A percentile compares a stretch with the other conserved stretches of the same genome.
Evolutionary conservation across 2,888 invertebrate genomes (phyloP).

Genomic region (Cantharis rustica): DNA sequence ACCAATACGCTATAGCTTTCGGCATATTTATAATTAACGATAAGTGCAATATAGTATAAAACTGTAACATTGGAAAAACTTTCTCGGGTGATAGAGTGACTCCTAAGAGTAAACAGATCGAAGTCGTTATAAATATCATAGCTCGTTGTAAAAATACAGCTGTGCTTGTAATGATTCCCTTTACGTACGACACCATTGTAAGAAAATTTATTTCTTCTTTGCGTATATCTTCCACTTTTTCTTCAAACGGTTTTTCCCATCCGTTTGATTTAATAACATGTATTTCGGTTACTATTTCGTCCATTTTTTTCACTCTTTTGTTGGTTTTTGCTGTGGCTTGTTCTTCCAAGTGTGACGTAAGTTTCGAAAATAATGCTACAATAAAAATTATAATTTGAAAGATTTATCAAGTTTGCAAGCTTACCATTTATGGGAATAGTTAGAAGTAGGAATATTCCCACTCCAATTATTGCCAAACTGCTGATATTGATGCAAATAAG

Average conservation of each 20-base stretch:
- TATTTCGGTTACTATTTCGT: conserved; percentile 71
- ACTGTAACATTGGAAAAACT: conserved; percentile 54
- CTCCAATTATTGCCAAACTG: conserved; percentile 63
- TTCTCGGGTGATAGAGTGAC: conserved; percentile 61
- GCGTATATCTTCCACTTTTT: conserved; percentile 28
- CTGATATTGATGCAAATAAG: conserved; percentile 63
- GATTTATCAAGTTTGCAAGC: neutral
- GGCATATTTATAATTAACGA: conserved; percentile 66
- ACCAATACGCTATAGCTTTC: conserved; percentile 61
- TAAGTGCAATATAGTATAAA: conserved; percentile 57
- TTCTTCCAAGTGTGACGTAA: conserved; percentile 42
- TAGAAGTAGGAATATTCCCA: conserved; percentile 60
- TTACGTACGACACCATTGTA: conserved; percentile 61
- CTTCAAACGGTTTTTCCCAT: conserved; percentile 70
- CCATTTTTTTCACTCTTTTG: conserved; percentile 69
- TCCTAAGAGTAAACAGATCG: conserved; percentile 72
- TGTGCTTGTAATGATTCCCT: conserved; percentile 69
- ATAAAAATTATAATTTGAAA: neutral
- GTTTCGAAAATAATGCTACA: conserved; percentile 35
- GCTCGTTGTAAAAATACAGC: conserved; percentile 83
- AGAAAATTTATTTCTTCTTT: conserved; percentile 36
- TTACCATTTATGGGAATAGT: conserved; percentile 59
- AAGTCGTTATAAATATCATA: conserved; percentile 76
- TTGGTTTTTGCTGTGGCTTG: conserved; percentile 61
- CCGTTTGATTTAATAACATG: conserved; percentile 77